Evolutionary conservation across 2,113 vertebrate genomes (phyloP).

Genomic region (Vanacampus margaritifer): DNA sequence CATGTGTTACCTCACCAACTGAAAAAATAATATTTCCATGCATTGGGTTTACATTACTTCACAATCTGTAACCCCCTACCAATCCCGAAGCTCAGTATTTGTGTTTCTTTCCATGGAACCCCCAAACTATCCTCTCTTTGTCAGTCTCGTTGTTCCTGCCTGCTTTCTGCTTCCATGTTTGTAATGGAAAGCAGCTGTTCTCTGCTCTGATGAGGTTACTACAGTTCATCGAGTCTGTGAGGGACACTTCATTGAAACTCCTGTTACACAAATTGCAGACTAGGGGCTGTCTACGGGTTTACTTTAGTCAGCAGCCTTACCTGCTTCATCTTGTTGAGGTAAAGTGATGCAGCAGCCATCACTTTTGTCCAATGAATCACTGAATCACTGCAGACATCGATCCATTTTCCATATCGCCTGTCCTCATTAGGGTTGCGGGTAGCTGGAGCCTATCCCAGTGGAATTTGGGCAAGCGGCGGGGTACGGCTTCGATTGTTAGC

Average conservation of each 20-base stretch:
- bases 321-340: not conserved
- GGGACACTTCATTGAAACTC: conserved; percentile 38
- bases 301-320: conserved; percentile 2
- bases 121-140: conserved; percentile 26
- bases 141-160: conserved; percentile 27
- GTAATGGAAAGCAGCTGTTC: conserved; percentile 75
- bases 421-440: not conserved
- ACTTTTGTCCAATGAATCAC: too few relatives aligned
- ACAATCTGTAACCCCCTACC: not conserved
- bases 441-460: not conserved
- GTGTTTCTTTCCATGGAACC: conserved; percentile 34
- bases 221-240: conserved; percentile 52
- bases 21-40: conserved; percentile 35
- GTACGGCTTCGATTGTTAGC: too few relatives aligned
- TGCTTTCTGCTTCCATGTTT: conserved; percentile 49
- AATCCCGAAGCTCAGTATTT: conserved; percentile 6
- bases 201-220: conserved; percentile 67
- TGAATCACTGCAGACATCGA: not conserved
- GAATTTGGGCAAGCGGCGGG: too few relatives aligned
- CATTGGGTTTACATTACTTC: conserved; percentile 33
- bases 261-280: conserved; percentile 28
- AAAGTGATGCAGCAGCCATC: not conserved
- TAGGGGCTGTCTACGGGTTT: conserved; percentile 15
- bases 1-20: conserved; percentile 22
- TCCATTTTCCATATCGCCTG: not conserved